Evolutionary conservation across 2,888 invertebrate genomes (phyloP), one percentile per base, ranked within the genome.

Genomic region (Xestia xanthographa): DNA sequence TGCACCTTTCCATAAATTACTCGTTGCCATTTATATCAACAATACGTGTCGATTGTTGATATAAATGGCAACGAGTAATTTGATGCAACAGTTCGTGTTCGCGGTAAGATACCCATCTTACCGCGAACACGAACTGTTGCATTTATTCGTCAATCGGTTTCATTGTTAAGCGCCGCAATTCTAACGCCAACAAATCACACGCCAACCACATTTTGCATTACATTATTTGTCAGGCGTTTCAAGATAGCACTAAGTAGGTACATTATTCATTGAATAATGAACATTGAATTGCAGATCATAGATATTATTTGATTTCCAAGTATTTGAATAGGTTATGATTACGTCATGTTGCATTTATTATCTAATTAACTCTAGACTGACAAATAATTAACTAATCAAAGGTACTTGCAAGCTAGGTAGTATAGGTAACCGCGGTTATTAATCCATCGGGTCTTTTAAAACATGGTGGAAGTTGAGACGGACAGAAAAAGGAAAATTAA

Each of bases 141-240:
- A 79, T 65, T 22, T 45, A 72, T 62, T 53, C 60, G 63, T 74
- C 41, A 12, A 60, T 58, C n/a, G 20, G 5, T 70, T 74, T 67
- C 48, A 71, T 74, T 73, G 72, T 38, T 26, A 48, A 82, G 73
- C 85, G 87, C 87, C 86, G 60, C 41, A 45, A 48, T 29, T 60
- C 58, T 80, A 60, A 66, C 74, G 69, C 65, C 66, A 66, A 78
- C 53, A 83, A 72, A 70, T 17, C 74, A 75, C 86, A 80, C 58
- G 56, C 76, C 50, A 72, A 62, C 70, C 6, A 82, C 76, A 75
- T 65, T 70, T 87, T 88, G 88, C 88, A 68, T 50, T 69, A 53
- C 43, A 70, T 75, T 85, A 77, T 88, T 83, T 72, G 76, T 70
- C 84, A 88, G 88, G 88, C 88, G 88, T 82, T 78, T 65, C 45